Evolutionary conservation across 1,140 invertebrate species (phyloP).

Genomic region (Macrosteles quadrilineatus): DNA sequence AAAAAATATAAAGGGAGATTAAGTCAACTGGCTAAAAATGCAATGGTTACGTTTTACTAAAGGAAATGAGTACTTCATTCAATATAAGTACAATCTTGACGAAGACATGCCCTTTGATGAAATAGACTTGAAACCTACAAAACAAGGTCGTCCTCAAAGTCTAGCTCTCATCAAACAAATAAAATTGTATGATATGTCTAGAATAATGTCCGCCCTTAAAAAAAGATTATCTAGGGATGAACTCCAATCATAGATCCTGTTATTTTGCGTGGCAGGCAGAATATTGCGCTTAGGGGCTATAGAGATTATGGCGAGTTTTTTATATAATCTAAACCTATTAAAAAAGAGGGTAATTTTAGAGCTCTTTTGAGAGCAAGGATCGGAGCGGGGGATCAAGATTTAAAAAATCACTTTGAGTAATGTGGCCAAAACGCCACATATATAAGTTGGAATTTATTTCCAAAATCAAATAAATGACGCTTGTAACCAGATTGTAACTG

Average conservation of each 20-base stretch:
- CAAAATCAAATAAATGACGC: no score
- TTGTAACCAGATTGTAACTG: no score
- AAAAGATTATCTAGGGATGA: no score
- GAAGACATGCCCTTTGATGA: slow-evolving; percentile 20
- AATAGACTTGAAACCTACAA: not conserved
- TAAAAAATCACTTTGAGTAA: not conserved
- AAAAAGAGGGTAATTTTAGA: no score
- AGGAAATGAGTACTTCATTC: slow-evolving; percentile 1
- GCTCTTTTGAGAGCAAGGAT: no score
- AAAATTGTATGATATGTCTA: slow-evolving; percentile 3
- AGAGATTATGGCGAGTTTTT: not conserved
- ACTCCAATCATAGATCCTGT: not conserved
- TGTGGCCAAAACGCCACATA: not conserved
- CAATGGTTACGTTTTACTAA: slow-evolving; percentile 25
- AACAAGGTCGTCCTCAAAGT: slow-evolving; percentile 15
- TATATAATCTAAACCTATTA: not conserved
- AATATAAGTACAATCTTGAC: slow-evolving; percentile 16
- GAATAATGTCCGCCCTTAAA: slow-evolving; percentile 8
- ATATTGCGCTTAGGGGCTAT: not conserved
- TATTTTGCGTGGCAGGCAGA: not conserved
- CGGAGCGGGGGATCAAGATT: no score
- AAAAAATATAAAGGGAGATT: slow-evolving; percentile 4
- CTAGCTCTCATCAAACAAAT: not conserved
- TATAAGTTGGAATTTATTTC: not conserved
- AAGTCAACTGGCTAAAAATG: slow-evolving; percentile 30